phyloP scores from a whole-genome alignment of 2,113 vertebrate genomes.

The Polypterus senegalus region DNA sequence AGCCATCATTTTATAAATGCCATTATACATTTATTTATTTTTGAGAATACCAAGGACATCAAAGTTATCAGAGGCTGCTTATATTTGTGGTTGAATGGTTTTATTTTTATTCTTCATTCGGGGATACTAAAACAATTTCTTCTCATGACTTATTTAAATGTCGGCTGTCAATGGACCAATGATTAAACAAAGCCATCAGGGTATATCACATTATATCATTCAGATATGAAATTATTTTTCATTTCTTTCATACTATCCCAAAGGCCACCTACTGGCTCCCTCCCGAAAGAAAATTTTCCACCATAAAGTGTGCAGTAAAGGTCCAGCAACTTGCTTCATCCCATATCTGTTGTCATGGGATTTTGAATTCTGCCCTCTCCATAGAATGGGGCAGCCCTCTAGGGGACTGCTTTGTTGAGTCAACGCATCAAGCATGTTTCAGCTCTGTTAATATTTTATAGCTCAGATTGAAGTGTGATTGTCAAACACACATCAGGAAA shows the following conservation, averaged over 20 bases:
- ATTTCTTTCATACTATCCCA: background rate
- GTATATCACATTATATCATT: background rate
- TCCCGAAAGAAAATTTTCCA: background rate
- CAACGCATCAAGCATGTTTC: background rate
- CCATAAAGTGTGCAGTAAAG: background rate
- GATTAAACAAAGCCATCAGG: background rate
- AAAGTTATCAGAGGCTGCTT: no score
- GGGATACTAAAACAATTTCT: no score
- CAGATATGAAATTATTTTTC: background rate
- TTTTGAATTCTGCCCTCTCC: background rate
- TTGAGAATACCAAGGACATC: no score
- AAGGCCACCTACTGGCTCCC: background rate
- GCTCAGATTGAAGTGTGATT: constrained; percentile 1
- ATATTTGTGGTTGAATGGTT: no score
- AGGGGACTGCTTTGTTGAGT: background rate
- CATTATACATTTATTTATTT: no score
- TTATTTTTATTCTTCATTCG: no score
- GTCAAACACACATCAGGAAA: constrained; percentile 1
- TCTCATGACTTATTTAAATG: no score
- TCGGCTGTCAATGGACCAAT: background rate
- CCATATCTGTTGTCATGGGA: background rate
- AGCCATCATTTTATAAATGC: no score
- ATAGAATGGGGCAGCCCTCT: background rate
- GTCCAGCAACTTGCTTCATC: background rate
- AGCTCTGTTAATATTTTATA: constrained; percentile 8